Base-by-base conservation (phyloP, 2,888 invertebrate species). In the Scaptomyza flava region DNA sequence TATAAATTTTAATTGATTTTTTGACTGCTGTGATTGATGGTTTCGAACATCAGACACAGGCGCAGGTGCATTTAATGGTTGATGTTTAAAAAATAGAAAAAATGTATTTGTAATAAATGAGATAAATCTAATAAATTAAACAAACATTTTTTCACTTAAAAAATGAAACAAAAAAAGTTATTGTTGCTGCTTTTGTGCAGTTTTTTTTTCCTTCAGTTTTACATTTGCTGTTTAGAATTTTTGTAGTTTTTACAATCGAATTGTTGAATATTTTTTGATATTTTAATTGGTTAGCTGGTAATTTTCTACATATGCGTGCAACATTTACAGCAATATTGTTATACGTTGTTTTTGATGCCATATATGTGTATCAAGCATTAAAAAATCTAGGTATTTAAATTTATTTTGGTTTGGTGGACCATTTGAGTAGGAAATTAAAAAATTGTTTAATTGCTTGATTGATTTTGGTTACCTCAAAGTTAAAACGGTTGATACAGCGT, bases 401-500 rank as follows among this genome's bases (percentile, higher is more conserved):
- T 42, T 23, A 42, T 31, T 42, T 14, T 38, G 14, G n/a, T 46
- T 76, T 46, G 14, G 7, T 51, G 53, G 36, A 63, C 60, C 62
- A 69, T 62, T 58, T 62, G 20, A 52, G 31, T 46, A 51, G 45
- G 53, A 47, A 78, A 43, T 17, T 9, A 61, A 41, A 71, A 65
- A 41, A 17, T 68, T 71, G 56, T 68, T 61, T 65, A 47, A 43
- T 72, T 72, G 57, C 59, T 79, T 82, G 52, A 70, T 78, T 61
- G 68, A 70, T 80, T 80, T 89, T 68, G 80, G 85, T 95, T 96
- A 96, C 96, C 96, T 96, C 96, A 97, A 96, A 91, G 96, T 96
- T 94, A 97, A 96, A 93, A 97, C 96, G 93, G 97, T 96, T 89
- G 97, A 97, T 92, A 97, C 97, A 93, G 97, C 97, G 94, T 97